Base-by-base conservation (phyloP, 2,113 vertebrate genomes). In the Ranitomeya imitator region DNA sequence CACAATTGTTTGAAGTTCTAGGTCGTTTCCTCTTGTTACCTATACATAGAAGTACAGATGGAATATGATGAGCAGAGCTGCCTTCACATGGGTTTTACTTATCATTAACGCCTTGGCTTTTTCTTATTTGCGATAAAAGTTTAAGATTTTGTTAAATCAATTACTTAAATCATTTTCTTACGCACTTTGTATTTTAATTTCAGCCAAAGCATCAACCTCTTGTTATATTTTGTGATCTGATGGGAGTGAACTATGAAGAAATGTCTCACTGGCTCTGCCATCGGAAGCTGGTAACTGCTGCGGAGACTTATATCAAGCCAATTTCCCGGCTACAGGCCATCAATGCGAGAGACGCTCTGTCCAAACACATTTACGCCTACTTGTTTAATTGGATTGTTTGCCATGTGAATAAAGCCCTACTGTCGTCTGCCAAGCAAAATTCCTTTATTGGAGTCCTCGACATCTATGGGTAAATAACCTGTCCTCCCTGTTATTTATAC, bases 231-330 rank as follows among this genome's bases (percentile, higher is more conserved):
- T 99, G 97, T 1, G 97, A 98, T 74, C 95, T 99, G 84, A 97
- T 99, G 94, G 97, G 97, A 0, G 97, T 99, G 92, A 95, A 96
- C 71, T 99, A 97, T 67, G 96, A 98, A 88, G 97, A 99, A 91
- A 98, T 99, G 98, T 91, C 96, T 82, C 98, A 99, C 89, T 99
- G 99, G 99, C 97, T 99, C 65, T 99, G 98, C 92, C 97, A 99
- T 84, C 96, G 96, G 91, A 99, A 99, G 93, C 95, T 99, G 4
- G 96, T 96, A 88, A 99, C 99, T 1, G 95, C 97, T 83, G 93
- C 97, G 0, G 99, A 99, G 93, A 99, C 99, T 0, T 99, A 98
- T 85, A 95, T 99, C 93, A 99, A 99, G 88, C 94, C 99, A 55
- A 94, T 99, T 84, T 96, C 98, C 89, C 97, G 96, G 77, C 91